Conservation (phyloP, 2,797 vertebrate genomes). For the Acanthiza pusilla region DNA sequence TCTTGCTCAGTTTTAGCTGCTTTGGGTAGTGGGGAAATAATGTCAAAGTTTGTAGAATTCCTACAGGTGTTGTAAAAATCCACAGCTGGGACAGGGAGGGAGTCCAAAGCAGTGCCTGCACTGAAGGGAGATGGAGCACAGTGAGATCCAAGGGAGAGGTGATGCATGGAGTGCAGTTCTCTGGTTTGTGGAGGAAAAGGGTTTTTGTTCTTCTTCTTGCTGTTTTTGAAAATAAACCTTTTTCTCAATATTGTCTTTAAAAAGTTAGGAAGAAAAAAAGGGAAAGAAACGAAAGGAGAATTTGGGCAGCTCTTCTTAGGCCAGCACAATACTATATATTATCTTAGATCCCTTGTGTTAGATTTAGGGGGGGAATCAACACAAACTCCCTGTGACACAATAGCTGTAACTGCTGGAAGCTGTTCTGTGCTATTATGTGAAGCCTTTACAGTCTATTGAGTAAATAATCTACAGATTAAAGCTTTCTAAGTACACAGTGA, state of each 20-base stretch:
- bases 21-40: not conserved
- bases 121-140: not conserved
- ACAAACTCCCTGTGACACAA: not conserved
- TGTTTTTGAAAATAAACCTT: not conserved
- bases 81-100: not conserved
- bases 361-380: not conserved
- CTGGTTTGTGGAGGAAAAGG: accelerated
- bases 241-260: not conserved
- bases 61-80: not conserved
- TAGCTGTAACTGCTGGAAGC: not conserved
- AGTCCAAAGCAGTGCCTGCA: not conserved
- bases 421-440: not conserved
- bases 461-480: constrained; percentile 65
- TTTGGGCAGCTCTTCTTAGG: not conserved
- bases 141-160: not conserved
- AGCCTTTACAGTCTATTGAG: constrained; percentile 42
- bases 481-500: constrained; percentile 36
- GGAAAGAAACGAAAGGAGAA: not conserved
- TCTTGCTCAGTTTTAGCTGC: not conserved
- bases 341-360: not conserved
- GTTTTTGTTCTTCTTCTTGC: not conserved
- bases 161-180: not conserved
- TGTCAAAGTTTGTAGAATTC: not conserved
- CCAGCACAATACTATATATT: not conserved
- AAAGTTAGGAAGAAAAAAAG: not conserved